These are phyloP conservation scores for Corapipo altera DNA, from an alignment of 2,113 vertebrate species.

Conservation along the genomic window DNA sequence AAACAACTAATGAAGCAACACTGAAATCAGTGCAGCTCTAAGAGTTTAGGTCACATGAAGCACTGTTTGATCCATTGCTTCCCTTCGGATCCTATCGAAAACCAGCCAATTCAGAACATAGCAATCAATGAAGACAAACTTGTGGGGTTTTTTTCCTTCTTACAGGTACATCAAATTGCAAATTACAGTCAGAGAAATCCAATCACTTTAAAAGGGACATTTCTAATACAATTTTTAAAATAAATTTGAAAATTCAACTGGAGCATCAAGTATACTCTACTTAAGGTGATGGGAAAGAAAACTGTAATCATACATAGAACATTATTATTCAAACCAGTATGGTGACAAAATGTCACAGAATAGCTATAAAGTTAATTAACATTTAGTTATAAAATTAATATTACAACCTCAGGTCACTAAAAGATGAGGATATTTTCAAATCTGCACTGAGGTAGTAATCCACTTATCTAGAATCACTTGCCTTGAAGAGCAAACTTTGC, in stretches of 20 bases:
- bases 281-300: not conserved
- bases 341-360: not conserved
- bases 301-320: not conserved
- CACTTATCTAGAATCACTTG: not conserved
- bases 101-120: not conserved
- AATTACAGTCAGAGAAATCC: not conserved
- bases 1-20: not conserved
- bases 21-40: not conserved
- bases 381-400: not conserved
- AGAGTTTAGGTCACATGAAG: not conserved
- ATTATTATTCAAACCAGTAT: not conserved
- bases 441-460: not conserved
- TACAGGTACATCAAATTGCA: not conserved
- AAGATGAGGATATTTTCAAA: not conserved
- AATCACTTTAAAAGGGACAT: not conserved
- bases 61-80: not conserved
- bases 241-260: not conserved
- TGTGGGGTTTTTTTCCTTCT: not conserved
- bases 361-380: not conserved
- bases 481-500: not conserved
- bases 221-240: not conserved
- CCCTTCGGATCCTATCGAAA: not conserved
- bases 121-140: not conserved
- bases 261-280: not conserved
- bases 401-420: not conserved